Percentiles rank a stretch among this genome's conserved stretches.
phyloP scores from a whole-genome alignment of 2,797 vertebrate genomes.

The Taeniopygia guttata region DNA sequence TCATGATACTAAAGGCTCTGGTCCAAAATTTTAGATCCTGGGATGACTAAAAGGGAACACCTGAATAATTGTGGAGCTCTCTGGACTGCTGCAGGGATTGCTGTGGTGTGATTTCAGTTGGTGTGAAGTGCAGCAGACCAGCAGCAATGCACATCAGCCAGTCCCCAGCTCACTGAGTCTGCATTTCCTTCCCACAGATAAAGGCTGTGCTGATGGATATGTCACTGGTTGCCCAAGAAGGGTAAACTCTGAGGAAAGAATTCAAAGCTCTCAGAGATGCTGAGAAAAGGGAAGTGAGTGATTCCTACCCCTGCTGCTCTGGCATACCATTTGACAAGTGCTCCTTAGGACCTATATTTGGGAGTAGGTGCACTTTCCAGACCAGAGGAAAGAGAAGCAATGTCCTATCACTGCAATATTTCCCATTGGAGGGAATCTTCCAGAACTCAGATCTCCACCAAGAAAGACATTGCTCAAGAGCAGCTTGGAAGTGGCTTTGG shows the following conservation, averaged over 20 bases:
- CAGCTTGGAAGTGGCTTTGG: not conserved
- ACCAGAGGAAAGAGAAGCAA: not conserved
- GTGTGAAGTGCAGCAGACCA: not conserved
- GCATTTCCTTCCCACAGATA: not conserved
- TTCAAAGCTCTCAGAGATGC: not conserved
- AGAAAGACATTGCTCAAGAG: not conserved
- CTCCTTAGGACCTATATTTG: not conserved
- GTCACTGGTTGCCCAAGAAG: not conserved
- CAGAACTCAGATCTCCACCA: not conserved
- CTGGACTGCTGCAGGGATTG: rapidly evolving
- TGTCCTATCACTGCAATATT: not conserved
- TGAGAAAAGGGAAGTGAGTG: not conserved
- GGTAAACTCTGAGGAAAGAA: not conserved
- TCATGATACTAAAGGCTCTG: not conserved
- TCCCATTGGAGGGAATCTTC: not conserved
- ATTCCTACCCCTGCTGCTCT: not conserved
- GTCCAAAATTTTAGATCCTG: not conserved
- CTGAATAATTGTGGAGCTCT: not conserved
- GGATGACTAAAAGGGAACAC: not conserved
- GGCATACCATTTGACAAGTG: not conserved
- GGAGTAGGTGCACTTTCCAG: not conserved
- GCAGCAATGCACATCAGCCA: not conserved
- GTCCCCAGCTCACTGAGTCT: rapidly evolving
- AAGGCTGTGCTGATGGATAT: not conserved
- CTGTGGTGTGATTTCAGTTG: not conserved